These are phyloP conservation scores for Drosophila orena DNA, from an alignment of 1,140 invertebrate genomes.

Conservation along the genomic window DNA sequence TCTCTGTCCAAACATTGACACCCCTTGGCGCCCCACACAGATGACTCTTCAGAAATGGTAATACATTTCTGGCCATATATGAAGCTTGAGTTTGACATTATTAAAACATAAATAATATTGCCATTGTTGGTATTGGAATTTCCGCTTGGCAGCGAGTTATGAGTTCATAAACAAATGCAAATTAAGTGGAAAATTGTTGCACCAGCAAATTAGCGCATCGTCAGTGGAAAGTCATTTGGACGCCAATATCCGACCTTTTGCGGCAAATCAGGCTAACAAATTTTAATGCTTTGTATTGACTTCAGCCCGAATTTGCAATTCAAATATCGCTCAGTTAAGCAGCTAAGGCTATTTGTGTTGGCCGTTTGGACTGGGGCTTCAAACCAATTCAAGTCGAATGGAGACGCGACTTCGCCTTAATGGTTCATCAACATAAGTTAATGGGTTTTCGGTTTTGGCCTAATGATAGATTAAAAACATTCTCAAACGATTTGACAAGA, in stretches of 20 bases:
- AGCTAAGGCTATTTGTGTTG: constrained; percentile 7
- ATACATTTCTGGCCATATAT: constrained; percentile 47
- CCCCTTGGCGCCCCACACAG: not conserved
- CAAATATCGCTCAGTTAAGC: constrained; percentile 50
- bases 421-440: constrained; percentile 77
- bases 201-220: constrained; percentile 79
- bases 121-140: constrained; percentile 70
- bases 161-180: constrained; percentile 79
- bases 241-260: constrained; percentile 32
- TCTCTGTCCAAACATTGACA: constrained; percentile 17
- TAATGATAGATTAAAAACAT: constrained; percentile 68
- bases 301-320: constrained; percentile 64
- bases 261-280: constrained; percentile 59
- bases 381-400: constrained; percentile 51
- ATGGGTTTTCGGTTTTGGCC: constrained; percentile 61
- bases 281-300: constrained; percentile 75
- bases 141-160: constrained; percentile 68
- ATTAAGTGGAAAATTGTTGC: constrained; percentile 75
- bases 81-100: constrained; percentile 57
- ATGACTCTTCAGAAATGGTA: constrained; percentile 2
- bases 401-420: constrained; percentile 63
- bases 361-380: constrained; percentile 49
- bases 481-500: constrained; percentile 62
- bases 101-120: constrained; percentile 81
- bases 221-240: constrained; percentile 41